phyloP scores from a whole-genome alignment of 1,140 invertebrate species.

The Cherax destructor region DNA sequence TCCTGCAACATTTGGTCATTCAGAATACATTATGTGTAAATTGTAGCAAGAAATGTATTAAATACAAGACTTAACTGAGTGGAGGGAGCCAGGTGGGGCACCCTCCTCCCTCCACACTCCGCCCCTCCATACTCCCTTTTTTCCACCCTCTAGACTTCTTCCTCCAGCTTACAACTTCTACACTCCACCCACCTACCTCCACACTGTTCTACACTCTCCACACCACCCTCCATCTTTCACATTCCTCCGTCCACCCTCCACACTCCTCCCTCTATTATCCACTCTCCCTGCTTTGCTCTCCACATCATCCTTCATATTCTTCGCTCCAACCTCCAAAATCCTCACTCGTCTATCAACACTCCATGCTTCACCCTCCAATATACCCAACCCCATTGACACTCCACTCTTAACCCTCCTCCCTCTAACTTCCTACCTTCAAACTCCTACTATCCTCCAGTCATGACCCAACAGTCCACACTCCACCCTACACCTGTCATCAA shows the following conservation, averaged over 20 bases:
- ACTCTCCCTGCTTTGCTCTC: not conserved
- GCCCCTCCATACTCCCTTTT: not conserved
- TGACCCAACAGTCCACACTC: no score
- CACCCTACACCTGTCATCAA: no score
- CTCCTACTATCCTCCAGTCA: no score
- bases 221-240: not conserved
- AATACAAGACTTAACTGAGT: not conserved
- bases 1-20: not conserved
- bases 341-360: no score
- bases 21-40: not conserved
- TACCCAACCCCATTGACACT: no score
- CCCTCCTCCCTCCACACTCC: conserved; percentile 9
- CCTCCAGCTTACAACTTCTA: not conserved
- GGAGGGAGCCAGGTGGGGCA: not conserved
- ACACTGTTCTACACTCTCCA: not conserved
- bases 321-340: not conserved
- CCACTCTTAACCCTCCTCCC: no score
- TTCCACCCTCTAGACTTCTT: not conserved
- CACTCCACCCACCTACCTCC: conserved; percentile 8
- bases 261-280: not conserved
- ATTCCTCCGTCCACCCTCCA: no score
- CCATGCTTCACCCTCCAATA: not conserved
- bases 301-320: no score
- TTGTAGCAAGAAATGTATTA: not conserved
- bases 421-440: no score